Evolutionary conservation across 2,888 invertebrate genomes (phyloP).

Genomic region (Xestia ashworthii): DNA sequence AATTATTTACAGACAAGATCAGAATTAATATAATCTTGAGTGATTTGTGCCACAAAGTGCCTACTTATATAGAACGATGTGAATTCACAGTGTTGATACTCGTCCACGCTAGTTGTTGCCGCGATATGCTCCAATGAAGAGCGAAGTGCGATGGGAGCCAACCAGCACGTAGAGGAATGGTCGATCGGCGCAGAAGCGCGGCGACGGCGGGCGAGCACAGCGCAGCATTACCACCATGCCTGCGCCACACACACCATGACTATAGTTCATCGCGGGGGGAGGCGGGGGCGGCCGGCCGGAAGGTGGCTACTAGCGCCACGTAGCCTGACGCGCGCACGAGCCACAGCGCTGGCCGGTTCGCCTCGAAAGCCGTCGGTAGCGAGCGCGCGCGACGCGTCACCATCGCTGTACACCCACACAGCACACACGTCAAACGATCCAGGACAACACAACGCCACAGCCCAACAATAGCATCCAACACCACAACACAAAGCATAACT

Average conservation of each 20-base stretch:
- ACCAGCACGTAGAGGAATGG: constrained; percentile 84
- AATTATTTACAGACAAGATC: constrained; percentile 34
- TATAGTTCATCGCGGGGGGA: constrained; percentile 77
- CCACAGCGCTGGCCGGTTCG: constrained; percentile 82
- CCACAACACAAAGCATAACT: constrained; percentile 15
- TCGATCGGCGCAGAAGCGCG: constrained; percentile 82
- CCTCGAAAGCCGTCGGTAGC: constrained; percentile 72
- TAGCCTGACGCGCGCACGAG: constrained; percentile 70
- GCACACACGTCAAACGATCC: constrained; percentile 66
- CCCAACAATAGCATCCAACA: constrained; percentile 37
- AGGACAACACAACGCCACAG: constrained; percentile 39
- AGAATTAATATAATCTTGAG: not conserved
- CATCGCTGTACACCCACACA: constrained; percentile 72
- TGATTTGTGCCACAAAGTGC: constrained; percentile 18
- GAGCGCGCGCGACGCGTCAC: constrained; percentile 77
- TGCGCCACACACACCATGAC: constrained; percentile 72
- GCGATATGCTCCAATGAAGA: constrained; percentile 81
- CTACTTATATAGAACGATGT: not conserved
- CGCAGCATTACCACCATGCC: constrained; percentile 87
- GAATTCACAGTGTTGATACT: constrained; percentile 30
- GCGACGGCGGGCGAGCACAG: constrained; percentile 75
- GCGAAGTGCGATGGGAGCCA: constrained; percentile 69
- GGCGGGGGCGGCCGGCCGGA: constrained; percentile 62
- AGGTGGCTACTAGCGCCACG: constrained; percentile 69
- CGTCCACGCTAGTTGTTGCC: constrained; percentile 59